These are phyloP conservation scores for Uria lomvia DNA, from an alignment of 2,113 vertebrate species.

Conservation along the genomic window DNA sequence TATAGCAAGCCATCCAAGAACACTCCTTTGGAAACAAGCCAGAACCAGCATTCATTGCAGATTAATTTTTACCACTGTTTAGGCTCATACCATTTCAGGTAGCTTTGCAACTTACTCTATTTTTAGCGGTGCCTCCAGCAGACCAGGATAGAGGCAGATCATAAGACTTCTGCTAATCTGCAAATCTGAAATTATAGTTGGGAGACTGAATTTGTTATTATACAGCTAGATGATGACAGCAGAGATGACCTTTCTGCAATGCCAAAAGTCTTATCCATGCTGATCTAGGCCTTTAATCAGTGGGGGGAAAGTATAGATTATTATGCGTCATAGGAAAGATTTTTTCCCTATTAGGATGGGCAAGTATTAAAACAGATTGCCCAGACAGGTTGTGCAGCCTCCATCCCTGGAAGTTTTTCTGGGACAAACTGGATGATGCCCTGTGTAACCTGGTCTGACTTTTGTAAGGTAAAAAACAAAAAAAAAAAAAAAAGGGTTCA, in stretches of 20 bases:
- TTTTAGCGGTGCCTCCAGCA: slow-evolving; percentile 37
- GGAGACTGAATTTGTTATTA: slow-evolving; percentile 3
- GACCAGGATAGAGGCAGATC: slow-evolving; percentile 20
- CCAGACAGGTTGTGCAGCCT: background rate
- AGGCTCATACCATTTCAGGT: background rate
- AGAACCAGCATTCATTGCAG: background rate
- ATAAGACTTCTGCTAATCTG: slow-evolving; percentile 38
- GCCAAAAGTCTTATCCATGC: background rate
- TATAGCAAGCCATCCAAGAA: background rate
- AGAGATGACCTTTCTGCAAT: slow-evolving; percentile 36
- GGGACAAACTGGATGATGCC: background rate
- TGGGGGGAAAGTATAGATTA: background rate
- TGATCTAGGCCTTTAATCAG: slow-evolving; percentile 14
- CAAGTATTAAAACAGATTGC: background rate
- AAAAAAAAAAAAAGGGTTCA: background rate
- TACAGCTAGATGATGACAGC: background rate
- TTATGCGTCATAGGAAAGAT: background rate
- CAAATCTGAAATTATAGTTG: slow-evolving; percentile 43
- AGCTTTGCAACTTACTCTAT: slow-evolving; percentile 21
- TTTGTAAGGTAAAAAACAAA: background rate
- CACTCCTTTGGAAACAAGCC: slow-evolving; percentile 5
- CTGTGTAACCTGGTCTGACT: background rate
- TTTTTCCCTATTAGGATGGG: background rate
- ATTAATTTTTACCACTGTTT: slow-evolving; percentile 32
- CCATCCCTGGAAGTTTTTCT: background rate